Evolutionary conservation across 2,113 vertebrate genomes (phyloP).

Genomic region (Gracilinanus agilis): DNA sequence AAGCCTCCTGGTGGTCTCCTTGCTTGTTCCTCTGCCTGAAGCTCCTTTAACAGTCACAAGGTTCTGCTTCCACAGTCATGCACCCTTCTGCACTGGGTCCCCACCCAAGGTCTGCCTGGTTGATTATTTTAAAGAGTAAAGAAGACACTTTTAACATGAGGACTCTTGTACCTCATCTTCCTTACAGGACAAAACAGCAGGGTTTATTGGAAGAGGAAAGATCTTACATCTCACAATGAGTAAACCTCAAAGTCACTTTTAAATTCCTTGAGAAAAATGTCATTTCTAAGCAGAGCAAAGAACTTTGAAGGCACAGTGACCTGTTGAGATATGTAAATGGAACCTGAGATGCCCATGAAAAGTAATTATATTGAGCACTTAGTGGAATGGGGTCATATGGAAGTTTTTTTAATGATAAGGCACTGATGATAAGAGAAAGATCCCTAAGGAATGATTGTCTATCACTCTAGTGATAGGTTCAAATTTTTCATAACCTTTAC

Average conservation of each 20-base stretch:
- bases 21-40: too few relatives aligned
- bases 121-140: background rate
- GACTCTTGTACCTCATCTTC: background rate
- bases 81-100: too few relatives aligned
- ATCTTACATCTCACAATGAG: conserved; percentile 14
- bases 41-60: too few relatives aligned
- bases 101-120: too few relatives aligned
- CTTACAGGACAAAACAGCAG: background rate
- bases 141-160: background rate
- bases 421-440: conserved; percentile 4
- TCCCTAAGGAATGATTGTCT: conserved; percentile 22
- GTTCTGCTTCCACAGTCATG: too few relatives aligned
- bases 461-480: background rate
- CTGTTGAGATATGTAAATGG: conserved; percentile 8
- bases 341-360: conserved; percentile 15
- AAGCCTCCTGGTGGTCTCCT: too few relatives aligned
- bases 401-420: conserved; percentile 32
- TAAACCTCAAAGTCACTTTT: conserved; percentile 52
- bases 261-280: conserved; percentile 30
- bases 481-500: background rate
- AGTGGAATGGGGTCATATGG: background rate
- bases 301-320: background rate
- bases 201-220: background rate
- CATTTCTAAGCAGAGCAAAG: background rate
- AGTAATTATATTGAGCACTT: conserved; percentile 38